phyloP scores from a whole-genome alignment of 1,140 invertebrate genomes.

The Caerostris darwini region DNA sequence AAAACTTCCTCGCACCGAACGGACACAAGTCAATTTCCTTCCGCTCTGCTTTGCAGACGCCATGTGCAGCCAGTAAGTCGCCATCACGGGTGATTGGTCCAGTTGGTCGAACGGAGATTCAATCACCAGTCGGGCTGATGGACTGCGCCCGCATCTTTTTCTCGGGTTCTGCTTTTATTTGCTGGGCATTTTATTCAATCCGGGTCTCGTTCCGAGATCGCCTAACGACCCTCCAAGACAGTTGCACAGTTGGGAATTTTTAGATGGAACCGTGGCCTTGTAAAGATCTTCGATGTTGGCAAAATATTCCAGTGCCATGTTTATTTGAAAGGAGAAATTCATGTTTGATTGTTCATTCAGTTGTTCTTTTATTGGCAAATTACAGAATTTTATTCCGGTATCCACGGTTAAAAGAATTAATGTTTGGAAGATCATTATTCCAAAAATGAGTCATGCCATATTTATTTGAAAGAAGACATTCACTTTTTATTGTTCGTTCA shows the following conservation, averaged over 20 bases:
- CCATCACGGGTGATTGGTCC: conserved; percentile 68
- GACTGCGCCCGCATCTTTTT: not conserved
- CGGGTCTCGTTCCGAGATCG: conserved; percentile 17
- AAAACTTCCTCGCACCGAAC: conserved; percentile 41
- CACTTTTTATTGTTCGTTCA: too few species aligned
- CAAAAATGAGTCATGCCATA: too few species aligned
- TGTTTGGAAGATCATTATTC: too few species aligned
- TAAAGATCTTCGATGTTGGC: too few species aligned
- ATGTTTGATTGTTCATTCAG: too few species aligned
- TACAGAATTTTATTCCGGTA: too few species aligned
- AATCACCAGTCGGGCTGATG: conserved; percentile 52
- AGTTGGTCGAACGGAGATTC: conserved; percentile 51
- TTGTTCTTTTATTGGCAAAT: too few species aligned
- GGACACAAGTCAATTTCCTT: conserved; percentile 75
- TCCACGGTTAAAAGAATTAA: too few species aligned
- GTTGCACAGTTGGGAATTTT: not conserved
- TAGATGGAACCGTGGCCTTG: not conserved
- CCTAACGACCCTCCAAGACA: conserved; percentile 22
- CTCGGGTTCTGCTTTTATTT: conserved; percentile 6
- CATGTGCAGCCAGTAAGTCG: not conserved
- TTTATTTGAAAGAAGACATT: too few species aligned
- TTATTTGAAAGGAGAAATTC: too few species aligned
- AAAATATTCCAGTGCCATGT: too few species aligned
- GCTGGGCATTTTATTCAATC: conserved; percentile 64
- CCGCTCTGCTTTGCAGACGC: conserved; percentile 3